Conservation (phyloP, 2,113 vertebrate species). For the Casuarius casuarius region DNA sequence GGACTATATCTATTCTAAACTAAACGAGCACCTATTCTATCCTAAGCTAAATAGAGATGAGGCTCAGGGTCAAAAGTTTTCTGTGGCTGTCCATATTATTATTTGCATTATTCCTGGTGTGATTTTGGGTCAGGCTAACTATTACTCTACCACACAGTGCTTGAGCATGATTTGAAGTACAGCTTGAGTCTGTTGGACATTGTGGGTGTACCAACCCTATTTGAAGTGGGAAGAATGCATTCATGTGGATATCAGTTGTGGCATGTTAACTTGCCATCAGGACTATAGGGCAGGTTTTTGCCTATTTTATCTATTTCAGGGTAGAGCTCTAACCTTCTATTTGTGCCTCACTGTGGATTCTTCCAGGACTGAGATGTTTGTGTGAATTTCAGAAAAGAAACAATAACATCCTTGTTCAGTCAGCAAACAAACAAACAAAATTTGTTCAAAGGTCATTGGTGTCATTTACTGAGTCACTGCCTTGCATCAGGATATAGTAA, state of each 20-base stretch:
- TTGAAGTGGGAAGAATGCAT: neutral
- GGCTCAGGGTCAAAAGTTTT: neutral
- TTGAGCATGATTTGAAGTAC: neutral
- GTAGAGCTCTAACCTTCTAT: neutral
- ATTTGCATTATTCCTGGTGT: neutral
- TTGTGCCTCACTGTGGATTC: neutral
- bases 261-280: neutral
- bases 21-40: neutral
- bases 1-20: neutral
- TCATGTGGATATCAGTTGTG: neutral
- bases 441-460: neutral
- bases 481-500: accelerated
- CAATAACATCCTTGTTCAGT: neutral
- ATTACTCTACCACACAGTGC: neutral
- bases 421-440: neutral
- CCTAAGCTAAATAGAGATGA: neutral
- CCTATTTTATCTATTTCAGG: neutral
- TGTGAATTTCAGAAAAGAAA: neutral
- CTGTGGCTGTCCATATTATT: neutral
- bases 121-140: neutral
- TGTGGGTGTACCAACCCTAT: neutral
- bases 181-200: accelerated
- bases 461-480: neutral
- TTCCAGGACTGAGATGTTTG: neutral
- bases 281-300: neutral